A percentile compares a stretch with the other conserved stretches of the same genome.
Evolutionary conservation across 92 coral and sea anemone species (phyloP).

Genomic region (Actinernus sp.): DNA sequence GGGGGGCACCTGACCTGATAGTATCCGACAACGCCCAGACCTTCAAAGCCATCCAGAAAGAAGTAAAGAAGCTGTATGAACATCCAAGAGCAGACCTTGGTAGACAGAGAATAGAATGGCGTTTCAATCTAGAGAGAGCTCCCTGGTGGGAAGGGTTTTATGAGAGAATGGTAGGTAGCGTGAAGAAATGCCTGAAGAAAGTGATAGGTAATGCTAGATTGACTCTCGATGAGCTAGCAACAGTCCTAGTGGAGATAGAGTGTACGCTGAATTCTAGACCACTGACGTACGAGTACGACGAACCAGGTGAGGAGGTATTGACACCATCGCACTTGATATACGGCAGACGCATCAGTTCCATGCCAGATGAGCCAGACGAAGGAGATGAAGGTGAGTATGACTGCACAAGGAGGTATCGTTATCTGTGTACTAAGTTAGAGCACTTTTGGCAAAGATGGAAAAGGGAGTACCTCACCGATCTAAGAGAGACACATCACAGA

Average conservation of each 20-base stretch:
- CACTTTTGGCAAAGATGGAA: conserved; percentile 61
- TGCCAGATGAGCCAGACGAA: conserved; percentile 29
- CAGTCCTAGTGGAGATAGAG: conserved; percentile 58
- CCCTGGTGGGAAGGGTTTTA: conserved; percentile 57
- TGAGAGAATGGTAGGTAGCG: conserved; percentile 32
- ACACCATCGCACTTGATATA: conserved; percentile 57
- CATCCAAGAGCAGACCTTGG: too few relatives aligned
- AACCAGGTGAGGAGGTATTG: conserved; percentile 28
- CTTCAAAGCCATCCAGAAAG: too few relatives aligned
- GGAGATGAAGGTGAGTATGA: background rate
- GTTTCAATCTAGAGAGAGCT: conserved; percentile 34
- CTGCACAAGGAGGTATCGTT: conserved; percentile 13
- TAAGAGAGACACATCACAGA: background rate
- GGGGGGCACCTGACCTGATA: too few relatives aligned
- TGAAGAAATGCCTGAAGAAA: conserved; percentile 24
- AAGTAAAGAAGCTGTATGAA: too few relatives aligned
- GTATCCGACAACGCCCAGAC: too few relatives aligned
- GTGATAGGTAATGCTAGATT: conserved; percentile 47
- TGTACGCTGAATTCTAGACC: conserved; percentile 57
- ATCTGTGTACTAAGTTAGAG: conserved; percentile 16
- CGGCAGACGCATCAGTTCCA: conserved; percentile 17
- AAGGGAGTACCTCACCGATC: background rate
- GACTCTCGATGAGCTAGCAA: conserved; percentile 37
- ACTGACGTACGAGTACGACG: conserved; percentile 31
- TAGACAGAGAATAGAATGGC: conserved; percentile 36